Evolutionary conservation across 1,140 invertebrate species (phyloP).

Genomic region (Pseudomyrmex dendroicus): DNA sequence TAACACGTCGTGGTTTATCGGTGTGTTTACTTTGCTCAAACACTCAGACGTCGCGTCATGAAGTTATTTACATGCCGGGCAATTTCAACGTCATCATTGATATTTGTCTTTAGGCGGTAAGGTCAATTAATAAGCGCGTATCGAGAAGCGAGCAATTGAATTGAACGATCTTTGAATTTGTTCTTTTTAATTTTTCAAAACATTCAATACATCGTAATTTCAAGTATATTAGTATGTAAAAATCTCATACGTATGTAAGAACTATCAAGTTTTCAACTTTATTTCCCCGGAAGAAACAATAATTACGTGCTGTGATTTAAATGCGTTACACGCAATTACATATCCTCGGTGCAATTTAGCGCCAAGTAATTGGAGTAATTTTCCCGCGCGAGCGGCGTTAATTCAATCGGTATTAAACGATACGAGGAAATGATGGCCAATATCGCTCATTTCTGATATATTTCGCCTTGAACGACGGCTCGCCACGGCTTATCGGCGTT

Average conservation of each 20-base stretch:
- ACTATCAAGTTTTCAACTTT: too few species aligned
- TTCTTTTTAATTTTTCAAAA: neutral
- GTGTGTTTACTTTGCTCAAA: conserved; percentile 5
- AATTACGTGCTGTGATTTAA: neutral
- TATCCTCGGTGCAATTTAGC: too few species aligned
- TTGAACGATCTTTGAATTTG: neutral
- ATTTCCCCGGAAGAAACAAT: too few species aligned
- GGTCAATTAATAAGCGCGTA: neutral
- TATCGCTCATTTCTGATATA: conserved; percentile 26
- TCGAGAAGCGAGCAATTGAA: neutral
- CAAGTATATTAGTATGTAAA: neutral
- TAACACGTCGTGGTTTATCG: conserved; percentile 2
- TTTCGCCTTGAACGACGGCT: conserved; percentile 36
- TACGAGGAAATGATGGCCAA: neutral
- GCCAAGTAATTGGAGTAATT: conserved; percentile 16
- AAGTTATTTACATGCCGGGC: conserved; percentile 25
- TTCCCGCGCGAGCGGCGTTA: conserved; percentile 12
- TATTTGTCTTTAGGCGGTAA: conserved; percentile 8
- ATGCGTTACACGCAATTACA: neutral
- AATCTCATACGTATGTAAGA: neutral
- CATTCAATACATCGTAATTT: neutral
- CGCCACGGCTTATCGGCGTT: conserved; percentile 42
- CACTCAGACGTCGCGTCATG: neutral
- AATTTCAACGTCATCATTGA: conserved; percentile 21
- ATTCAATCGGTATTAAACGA: conserved; percentile 24